phyloP scores from a whole-genome alignment of 2,113 vertebrate genomes.

The Psammodynastes pulverulentus region DNA sequence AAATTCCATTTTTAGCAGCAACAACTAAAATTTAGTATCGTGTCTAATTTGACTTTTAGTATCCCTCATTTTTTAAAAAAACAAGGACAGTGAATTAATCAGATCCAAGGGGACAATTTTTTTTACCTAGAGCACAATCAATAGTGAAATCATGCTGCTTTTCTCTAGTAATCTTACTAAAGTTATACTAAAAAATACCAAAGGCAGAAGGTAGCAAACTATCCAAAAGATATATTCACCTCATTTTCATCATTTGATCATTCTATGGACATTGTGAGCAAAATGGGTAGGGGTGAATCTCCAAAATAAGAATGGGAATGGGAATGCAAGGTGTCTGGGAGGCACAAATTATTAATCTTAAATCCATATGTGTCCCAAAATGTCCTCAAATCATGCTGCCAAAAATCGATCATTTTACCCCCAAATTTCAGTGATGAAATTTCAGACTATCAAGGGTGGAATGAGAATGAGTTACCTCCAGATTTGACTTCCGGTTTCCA shows the following conservation, averaged over 20 bases:
- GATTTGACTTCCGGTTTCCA: too few species aligned
- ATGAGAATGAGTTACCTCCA: neutral
- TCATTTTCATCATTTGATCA: neutral
- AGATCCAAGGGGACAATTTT: neutral
- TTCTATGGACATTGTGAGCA: neutral
- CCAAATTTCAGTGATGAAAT: neutral
- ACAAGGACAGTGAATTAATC: neutral
- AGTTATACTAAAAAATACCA: neutral
- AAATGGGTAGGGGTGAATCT: neutral
- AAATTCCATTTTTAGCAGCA: neutral
- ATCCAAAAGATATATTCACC: neutral
- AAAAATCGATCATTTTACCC: neutral
- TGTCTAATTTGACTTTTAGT: neutral
- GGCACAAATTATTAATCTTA: neutral
- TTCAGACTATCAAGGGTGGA: neutral
- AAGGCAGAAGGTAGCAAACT: neutral
- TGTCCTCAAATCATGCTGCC: neutral
- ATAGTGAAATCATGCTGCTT: neutral
- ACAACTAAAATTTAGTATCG: neutral
- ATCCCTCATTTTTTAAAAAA: neutral
- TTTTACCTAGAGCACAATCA: neutral
- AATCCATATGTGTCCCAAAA: neutral
- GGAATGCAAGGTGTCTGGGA: neutral
- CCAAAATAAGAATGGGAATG: neutral
- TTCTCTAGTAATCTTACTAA: neutral